Evolutionary conservation across 1,140 invertebrate genomes (phyloP).

Genomic region (Micrasema minimum): DNA sequence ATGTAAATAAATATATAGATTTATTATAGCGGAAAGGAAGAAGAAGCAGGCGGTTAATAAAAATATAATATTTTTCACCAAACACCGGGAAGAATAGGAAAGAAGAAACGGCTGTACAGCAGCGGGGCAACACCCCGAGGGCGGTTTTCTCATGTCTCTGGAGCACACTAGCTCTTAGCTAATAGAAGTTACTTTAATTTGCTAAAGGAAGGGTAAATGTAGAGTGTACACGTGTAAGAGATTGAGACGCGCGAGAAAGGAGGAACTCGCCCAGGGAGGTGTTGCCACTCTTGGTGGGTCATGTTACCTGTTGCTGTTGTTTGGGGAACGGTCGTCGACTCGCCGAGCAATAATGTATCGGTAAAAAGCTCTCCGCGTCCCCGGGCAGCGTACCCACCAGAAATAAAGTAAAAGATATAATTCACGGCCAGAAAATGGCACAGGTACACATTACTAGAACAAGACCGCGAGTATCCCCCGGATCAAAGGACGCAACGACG

Average conservation of each 20-base stretch:
- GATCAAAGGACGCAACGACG: slow-evolving; percentile 10
- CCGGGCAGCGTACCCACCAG: slow-evolving; percentile 69
- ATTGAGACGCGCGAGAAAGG: slow-evolving; percentile 5
- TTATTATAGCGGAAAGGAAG: slow-evolving; percentile 16
- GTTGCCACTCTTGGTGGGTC: slow-evolving; percentile 38
- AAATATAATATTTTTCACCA: background rate
- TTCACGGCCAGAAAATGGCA: slow-evolving; percentile 42
- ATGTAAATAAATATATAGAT: background rate
- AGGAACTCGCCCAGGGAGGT: slow-evolving; percentile 23
- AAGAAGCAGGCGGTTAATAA: slow-evolving; percentile 24
- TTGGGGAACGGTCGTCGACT: slow-evolving; percentile 66
- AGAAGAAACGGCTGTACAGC: slow-evolving; percentile 37
- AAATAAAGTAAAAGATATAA: slow-evolving; percentile 56
- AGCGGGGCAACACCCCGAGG: slow-evolving; percentile 30
- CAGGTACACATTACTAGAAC: slow-evolving; percentile 12
- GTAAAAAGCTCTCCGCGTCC: slow-evolving; percentile 70
- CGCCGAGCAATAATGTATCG: slow-evolving; percentile 70
- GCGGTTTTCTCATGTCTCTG: slow-evolving; percentile 19
- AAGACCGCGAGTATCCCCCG: slow-evolving; percentile 14
- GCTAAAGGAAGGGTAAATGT: background rate
- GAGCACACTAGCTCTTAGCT: background rate
- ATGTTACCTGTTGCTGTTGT: slow-evolving; percentile 53
- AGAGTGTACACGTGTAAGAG: background rate
- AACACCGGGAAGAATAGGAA: slow-evolving; percentile 34
- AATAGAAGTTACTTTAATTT: background rate